Percentiles rank a stretch among this genome's conserved stretches.
phyloP scores from a whole-genome alignment of 2,888 invertebrate genomes.

The Macrophya alboannulata region DNA sequence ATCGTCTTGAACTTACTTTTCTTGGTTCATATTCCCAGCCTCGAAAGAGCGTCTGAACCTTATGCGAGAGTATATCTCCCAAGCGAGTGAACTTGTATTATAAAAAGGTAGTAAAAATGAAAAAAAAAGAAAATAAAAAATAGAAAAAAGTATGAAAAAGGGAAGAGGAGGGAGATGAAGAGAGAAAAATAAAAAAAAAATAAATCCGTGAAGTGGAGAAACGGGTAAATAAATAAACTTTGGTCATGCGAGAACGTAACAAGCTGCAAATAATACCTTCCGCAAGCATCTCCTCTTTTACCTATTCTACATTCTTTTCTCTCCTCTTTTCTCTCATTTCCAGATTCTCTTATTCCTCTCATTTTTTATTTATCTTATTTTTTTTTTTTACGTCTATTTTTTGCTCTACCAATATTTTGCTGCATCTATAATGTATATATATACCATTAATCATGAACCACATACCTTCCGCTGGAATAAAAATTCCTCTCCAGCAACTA shows the following conservation, averaged over 20 bases:
- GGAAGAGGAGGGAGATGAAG: too few relatives aligned
- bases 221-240: constrained; percentile 50
- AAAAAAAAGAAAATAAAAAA: not conserved
- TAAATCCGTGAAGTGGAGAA: not conserved
- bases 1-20: not conserved
- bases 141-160: too few relatives aligned
- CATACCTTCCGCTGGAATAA: too few relatives aligned
- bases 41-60: not conserved
- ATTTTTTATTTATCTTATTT: constrained; percentile 60
- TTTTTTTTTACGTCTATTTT: not conserved
- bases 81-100: constrained; percentile 29
- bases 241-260: constrained; percentile 49
- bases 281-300: not conserved
- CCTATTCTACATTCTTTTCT: too few relatives aligned
- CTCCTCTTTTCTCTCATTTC: not conserved
- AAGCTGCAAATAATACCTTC: constrained; percentile 43
- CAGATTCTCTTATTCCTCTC: constrained; percentile 6
- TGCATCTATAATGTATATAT: not conserved
- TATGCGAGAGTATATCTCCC: constrained; percentile 45
- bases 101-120: constrained; percentile 30
- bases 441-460: too few relatives aligned
- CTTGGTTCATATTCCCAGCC: not conserved
- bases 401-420: not conserved
- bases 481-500: too few relatives aligned
- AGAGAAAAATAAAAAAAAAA: not conserved